Percentiles rank a stretch among this genome's conserved stretches.
Evolutionary conservation across 1,140 invertebrate genomes (phyloP).

Genomic region (Diorhabda sublineata): DNA sequence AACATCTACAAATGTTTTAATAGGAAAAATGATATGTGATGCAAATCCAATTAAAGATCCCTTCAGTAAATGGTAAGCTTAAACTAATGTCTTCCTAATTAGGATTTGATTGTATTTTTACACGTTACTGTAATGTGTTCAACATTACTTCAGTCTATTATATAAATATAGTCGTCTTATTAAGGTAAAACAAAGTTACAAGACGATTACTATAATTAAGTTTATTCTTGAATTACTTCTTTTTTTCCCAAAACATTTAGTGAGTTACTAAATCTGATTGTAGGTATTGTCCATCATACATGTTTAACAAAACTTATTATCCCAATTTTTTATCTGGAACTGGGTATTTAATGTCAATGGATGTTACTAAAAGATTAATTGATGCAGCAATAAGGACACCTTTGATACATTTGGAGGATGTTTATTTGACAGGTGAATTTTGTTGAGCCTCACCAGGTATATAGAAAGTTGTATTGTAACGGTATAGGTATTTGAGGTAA

Average conservation of each 20-base stretch:
- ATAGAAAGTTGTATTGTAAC: background rate
- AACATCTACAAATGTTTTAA: slow-evolving; percentile 52
- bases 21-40: slow-evolving; percentile 71
- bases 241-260: background rate
- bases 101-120: background rate
- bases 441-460: background rate
- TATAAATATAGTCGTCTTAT: background rate
- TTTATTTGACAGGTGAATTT: slow-evolving; percentile 73
- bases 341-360: slow-evolving; percentile 74
- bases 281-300: slow-evolving; percentile 75
- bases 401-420: slow-evolving; percentile 78
- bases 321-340: slow-evolving; percentile 79
- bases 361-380: slow-evolving; percentile 64
- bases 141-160: background rate
- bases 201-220: background rate
- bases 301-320: slow-evolving; percentile 69
- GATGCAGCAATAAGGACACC: slow-evolving; percentile 63
- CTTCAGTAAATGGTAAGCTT: slow-evolving; percentile 70
- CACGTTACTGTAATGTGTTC: background rate
- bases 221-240: background rate
- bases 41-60: slow-evolving; percentile 67
- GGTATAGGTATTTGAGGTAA: background rate
- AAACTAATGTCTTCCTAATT: background rate
- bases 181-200: background rate
- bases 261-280: slow-evolving; percentile 7